These are phyloP conservation scores for Lycocorax pyrrhopterus DNA, from an alignment of 2,113 vertebrate species.

Conservation along the genomic window DNA sequence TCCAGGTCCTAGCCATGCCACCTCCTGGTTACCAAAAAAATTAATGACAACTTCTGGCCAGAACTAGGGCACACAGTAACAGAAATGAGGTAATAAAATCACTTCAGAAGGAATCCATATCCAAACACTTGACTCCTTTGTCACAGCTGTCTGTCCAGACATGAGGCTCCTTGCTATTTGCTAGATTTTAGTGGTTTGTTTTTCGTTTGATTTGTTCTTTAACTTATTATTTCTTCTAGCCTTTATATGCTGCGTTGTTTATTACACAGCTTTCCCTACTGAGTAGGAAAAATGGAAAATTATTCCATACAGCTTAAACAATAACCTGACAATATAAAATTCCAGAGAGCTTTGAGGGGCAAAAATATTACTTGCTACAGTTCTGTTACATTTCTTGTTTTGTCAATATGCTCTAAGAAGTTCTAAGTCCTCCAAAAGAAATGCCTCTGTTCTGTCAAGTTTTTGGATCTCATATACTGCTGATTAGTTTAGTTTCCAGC, in stretches of 20 bases:
- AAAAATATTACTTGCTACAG: neutral
- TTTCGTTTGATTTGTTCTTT: neutral
- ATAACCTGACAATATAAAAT: neutral
- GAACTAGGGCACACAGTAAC: neutral
- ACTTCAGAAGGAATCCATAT: neutral
- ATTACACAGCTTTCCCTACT: neutral
- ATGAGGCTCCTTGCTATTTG: neutral
- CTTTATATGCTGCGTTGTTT: neutral
- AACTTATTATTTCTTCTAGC: neutral
- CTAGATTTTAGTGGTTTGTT: neutral
- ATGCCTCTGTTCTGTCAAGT: neutral
- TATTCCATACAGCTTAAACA: rapidly evolving
- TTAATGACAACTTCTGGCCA: neutral
- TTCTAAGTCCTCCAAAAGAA: neutral
- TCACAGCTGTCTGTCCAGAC: neutral
- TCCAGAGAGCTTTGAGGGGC: neutral
- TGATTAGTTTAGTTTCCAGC: neutral
- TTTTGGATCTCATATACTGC: neutral
- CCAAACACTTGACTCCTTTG: neutral
- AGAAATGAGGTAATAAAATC: neutral
- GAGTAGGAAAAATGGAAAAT: neutral
- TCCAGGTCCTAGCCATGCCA: neutral
- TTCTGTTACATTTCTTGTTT: neutral
- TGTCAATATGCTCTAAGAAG: neutral
- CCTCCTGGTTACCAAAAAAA: neutral